Percentiles rank a stretch among this genome's conserved stretches.
These are phyloP conservation scores for Ceratoteleas bidentatus DNA, from an alignment of 1,140 invertebrate species.

Conservation along the genomic window DNA sequence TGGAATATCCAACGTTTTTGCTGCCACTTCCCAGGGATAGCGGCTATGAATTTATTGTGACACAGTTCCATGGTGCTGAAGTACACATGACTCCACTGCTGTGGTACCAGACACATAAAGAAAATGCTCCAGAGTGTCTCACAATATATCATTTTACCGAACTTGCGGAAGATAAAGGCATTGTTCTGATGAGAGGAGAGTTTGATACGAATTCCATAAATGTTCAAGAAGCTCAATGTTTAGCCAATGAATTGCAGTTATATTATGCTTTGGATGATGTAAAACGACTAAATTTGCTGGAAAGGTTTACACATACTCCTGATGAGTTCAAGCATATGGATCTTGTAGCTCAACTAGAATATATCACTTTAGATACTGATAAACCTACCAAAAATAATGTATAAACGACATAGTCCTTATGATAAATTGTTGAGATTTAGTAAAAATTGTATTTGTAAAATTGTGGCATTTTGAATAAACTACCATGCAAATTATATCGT, in stretches of 20 bases:
- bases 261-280: slow-evolving; percentile 88
- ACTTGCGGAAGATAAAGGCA: slow-evolving; percentile 87
- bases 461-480: no score
- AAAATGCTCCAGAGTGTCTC: slow-evolving; percentile 95
- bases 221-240: slow-evolving; percentile 90
- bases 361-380: slow-evolving; percentile 80
- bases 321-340: slow-evolving; percentile 92
- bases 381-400: neutral
- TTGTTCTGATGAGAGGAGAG: slow-evolving; percentile 93
- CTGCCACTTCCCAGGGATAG: slow-evolving; percentile 90
- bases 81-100: slow-evolving; percentile 93
- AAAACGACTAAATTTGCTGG: slow-evolving; percentile 85
- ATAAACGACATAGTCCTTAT: neutral
- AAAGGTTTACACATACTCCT: slow-evolving; percentile 87
- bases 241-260: slow-evolving; percentile 92
- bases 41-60: slow-evolving; percentile 94
- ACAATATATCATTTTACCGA: slow-evolving; percentile 92
- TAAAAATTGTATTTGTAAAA: no score
- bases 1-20: slow-evolving; percentile 87
- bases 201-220: slow-evolving; percentile 91
- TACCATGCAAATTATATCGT: no score
- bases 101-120: slow-evolving; percentile 93
- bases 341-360: slow-evolving; percentile 90
- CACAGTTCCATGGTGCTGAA: slow-evolving; percentile 87
- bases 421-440: no score